These are phyloP conservation scores for Stegostoma tigrinum DNA, from an alignment of 2,113 vertebrate genomes.

Conservation along the genomic window DNA sequence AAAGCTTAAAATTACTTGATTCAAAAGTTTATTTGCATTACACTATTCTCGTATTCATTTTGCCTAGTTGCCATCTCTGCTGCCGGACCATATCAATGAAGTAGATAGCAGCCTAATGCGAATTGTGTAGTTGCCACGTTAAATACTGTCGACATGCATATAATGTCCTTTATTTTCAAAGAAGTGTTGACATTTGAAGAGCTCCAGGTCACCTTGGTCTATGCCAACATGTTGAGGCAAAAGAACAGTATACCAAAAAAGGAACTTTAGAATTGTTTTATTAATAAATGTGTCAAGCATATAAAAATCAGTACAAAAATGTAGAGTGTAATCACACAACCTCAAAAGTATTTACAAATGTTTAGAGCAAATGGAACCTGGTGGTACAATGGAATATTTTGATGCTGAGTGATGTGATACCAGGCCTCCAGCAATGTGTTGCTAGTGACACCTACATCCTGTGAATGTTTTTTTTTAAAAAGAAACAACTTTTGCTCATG, in stretches of 20 bases:
- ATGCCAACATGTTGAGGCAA: not conserved
- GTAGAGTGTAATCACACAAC: not conserved
- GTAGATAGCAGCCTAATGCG: not conserved
- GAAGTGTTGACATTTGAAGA: not conserved
- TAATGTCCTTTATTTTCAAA: not conserved
- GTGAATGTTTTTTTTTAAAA: no score
- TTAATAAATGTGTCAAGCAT: not conserved
- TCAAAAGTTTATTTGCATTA: not conserved
- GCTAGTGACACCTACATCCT: no score
- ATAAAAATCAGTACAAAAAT: slow-evolving; percentile 32
- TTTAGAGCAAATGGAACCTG: not conserved
- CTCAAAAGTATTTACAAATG: slow-evolving; percentile 31
- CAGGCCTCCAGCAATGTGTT: no score
- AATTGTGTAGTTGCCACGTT: not conserved
- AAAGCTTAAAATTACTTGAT: not conserved
- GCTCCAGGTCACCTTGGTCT: not conserved
- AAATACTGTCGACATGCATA: not conserved
- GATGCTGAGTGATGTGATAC: not conserved
- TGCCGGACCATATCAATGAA: not conserved
- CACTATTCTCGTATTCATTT: no score
- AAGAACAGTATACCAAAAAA: not conserved
- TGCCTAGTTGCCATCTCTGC: not conserved
- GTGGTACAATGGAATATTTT: not conserved
- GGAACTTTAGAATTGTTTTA: slow-evolving; percentile 12
- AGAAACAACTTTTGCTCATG: not conserved